Percentiles rank a stretch among this genome's conserved stretches.
Evolutionary conservation across 2,797 vertebrate genomes (phyloP).

Genomic region (Syncerus caffer): DNA sequence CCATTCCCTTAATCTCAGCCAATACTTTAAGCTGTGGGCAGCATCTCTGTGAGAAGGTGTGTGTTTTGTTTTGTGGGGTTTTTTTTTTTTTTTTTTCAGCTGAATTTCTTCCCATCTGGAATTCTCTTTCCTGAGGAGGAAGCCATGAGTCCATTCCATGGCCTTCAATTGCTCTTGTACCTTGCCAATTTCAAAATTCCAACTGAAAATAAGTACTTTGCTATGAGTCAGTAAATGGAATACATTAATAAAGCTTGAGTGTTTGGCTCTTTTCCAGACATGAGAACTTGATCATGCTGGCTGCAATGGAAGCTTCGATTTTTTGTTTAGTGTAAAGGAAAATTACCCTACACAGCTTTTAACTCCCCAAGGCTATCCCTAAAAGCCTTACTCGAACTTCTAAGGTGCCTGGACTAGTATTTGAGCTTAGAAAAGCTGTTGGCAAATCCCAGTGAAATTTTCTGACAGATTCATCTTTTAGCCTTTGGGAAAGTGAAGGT

Average conservation of each 20-base stretch:
- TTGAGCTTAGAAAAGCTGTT: slow-evolving; percentile 83
- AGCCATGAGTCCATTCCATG: slow-evolving; percentile 37
- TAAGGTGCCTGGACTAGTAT: slow-evolving; percentile 71
- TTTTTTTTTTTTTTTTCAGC: background rate
- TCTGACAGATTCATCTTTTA: slow-evolving; percentile 88
- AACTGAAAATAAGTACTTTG: slow-evolving; percentile 74
- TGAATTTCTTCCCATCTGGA: slow-evolving; percentile 27
- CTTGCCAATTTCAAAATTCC: slow-evolving; percentile 76
- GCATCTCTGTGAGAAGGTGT: background rate
- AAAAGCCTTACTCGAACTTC: slow-evolving; percentile 82
- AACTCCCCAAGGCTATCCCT: slow-evolving; percentile 76
- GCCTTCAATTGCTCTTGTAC: slow-evolving; percentile 73
- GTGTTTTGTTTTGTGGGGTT: background rate
- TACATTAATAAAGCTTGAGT: slow-evolving; percentile 77
- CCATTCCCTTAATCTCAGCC: background rate
- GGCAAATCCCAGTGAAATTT: slow-evolving; percentile 84
- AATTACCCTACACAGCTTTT: slow-evolving; percentile 78
- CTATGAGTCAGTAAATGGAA: slow-evolving; percentile 75
- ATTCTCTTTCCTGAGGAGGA: slow-evolving; percentile 46
- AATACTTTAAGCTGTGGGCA: background rate
- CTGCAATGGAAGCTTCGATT: slow-evolving; percentile 70
- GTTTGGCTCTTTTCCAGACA: slow-evolving; percentile 67
- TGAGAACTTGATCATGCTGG: slow-evolving; percentile 67
- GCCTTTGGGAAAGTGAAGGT: slow-evolving; percentile 85
- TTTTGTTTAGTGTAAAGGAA: slow-evolving; percentile 74